Percentiles rank a stretch among this genome's conserved stretches.
Evolutionary conservation across 2,113 vertebrate species (phyloP).

Genomic region (Megalops atlanticus): DNA sequence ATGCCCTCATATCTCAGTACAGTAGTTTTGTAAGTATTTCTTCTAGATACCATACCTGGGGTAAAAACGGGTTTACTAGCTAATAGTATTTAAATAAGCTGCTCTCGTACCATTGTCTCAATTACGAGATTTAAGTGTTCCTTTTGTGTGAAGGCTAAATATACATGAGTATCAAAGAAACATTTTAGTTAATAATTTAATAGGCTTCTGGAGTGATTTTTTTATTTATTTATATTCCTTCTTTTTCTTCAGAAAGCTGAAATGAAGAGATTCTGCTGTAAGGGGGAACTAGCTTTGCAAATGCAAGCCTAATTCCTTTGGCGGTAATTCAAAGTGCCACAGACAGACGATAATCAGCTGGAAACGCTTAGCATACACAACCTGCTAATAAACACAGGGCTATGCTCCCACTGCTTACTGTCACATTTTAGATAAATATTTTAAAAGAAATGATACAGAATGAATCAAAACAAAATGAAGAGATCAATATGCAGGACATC

Average conservation of each 20-base stretch:
- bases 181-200: constrained; percentile 73
- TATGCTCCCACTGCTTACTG: constrained; percentile 66
- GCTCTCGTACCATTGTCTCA: constrained; percentile 64
- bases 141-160: constrained; percentile 70
- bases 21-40: neutral
- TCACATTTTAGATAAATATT: constrained; percentile 64
- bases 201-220: constrained; percentile 74
- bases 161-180: constrained; percentile 75
- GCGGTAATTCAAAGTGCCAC: constrained; percentile 75
- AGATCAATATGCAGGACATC: constrained; percentile 50
- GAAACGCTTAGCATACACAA: constrained; percentile 67
- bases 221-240: constrained; percentile 68
- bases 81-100: constrained; percentile 67
- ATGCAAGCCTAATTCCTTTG: constrained; percentile 77
- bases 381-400: constrained; percentile 67
- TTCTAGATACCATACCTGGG: neutral
- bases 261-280: constrained; percentile 63
- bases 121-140: constrained; percentile 68
- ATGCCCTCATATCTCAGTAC: neutral
- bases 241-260: constrained; percentile 47
- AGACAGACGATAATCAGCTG: constrained; percentile 77
- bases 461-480: constrained; percentile 65
- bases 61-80: constrained; percentile 63
- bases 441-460: constrained; percentile 30
- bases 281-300: constrained; percentile 69